Percentiles rank a stretch among this genome's conserved stretches.
Conservation (phyloP, 37 sponge, comb jelly and placozoan species). For the Geodia barretti region DNA sequence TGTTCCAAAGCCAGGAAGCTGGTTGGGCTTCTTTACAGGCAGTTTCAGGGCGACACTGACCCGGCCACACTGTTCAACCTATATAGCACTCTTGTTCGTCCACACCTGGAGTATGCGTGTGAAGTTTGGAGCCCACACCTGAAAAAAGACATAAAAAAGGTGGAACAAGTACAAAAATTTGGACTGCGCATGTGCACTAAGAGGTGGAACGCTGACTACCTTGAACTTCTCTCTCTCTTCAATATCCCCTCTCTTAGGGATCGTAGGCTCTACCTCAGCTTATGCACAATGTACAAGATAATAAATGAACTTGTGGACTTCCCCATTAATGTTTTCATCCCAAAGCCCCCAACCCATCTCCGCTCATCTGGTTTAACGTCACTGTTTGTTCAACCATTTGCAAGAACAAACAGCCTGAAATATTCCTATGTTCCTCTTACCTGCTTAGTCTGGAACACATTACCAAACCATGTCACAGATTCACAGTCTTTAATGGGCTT, state of each 20-base stretch:
- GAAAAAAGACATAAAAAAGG: background rate
- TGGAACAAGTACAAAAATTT: conserved; percentile 18
- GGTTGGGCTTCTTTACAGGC: conserved; percentile 1
- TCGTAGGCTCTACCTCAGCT: background rate
- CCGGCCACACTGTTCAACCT: background rate
- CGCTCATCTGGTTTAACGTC: background rate
- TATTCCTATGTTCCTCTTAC: background rate
- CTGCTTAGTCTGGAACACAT: background rate
- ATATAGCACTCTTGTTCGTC: conserved; percentile 12
- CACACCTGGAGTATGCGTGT: conserved; percentile 4
- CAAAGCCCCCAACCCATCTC: background rate
- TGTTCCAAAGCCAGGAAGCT: background rate
- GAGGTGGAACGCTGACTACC: background rate
- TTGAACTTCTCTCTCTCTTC: background rate
- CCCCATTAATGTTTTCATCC: background rate
- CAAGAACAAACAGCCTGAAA: background rate
- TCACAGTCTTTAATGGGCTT: no score
- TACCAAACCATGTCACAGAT: background rate
- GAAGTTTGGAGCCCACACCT: conserved; percentile 3
- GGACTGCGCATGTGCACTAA: background rate
- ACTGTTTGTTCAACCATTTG: background rate
- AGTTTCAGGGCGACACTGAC: background rate
- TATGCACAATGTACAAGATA: background rate
- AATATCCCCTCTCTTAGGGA: background rate
- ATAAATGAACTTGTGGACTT: background rate